Evolutionary conservation across 2,888 invertebrate species (phyloP).

Genomic region (Meloe dianella): DNA sequence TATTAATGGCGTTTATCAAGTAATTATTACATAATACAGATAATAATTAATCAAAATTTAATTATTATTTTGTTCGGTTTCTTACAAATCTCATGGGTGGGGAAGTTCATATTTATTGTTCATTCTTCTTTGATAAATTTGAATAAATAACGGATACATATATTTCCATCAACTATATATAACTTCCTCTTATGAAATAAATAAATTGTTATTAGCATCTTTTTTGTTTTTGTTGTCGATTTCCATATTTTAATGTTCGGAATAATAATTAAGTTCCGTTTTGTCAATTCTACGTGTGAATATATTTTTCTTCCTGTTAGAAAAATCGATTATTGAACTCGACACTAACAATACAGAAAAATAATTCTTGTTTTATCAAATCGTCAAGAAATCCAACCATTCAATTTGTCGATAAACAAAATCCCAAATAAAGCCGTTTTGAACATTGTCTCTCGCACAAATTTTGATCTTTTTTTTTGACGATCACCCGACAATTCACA

Average conservation of each 20-base stretch:
- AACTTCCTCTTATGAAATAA: not conserved
- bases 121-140: not conserved
- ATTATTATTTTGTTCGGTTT: too few relatives aligned
- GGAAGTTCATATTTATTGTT: not conserved
- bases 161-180: slow-evolving; percentile 3
- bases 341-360: too few relatives aligned
- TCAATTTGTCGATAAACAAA: too few relatives aligned
- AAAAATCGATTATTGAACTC: not conserved
- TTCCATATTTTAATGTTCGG: slow-evolving; percentile 4
- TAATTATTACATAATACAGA: not conserved
- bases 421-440: too few relatives aligned
- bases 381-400: too few relatives aligned
- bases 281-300: slow-evolving; percentile 1
- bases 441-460: too few relatives aligned
- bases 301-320: not conserved
- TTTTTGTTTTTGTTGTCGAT: not conserved
- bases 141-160: not conserved
- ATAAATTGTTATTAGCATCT: not conserved
- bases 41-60: not conserved
- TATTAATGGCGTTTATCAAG: too few relatives aligned
- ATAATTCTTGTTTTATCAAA: too few relatives aligned
- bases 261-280: slow-evolving; percentile 10
- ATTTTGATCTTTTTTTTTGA: too few relatives aligned
- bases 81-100: too few relatives aligned
- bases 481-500: too few relatives aligned